Evolutionary conservation across 2,113 vertebrate species (phyloP).

Genomic region (Casuarius casuarius): DNA sequence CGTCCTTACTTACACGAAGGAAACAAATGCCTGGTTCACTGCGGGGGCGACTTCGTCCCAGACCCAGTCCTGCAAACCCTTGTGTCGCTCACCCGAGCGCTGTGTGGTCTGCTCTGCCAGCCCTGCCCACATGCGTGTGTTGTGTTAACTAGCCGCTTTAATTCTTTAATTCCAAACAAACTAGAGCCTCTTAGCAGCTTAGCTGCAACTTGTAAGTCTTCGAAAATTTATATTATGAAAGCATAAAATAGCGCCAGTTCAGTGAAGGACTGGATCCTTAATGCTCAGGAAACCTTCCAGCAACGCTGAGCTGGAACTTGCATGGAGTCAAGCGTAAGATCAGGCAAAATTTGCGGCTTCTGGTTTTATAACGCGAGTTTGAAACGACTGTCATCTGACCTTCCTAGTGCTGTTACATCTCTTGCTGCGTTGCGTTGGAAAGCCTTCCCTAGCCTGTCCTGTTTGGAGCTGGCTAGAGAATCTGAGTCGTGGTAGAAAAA

Average conservation of each 20-base stretch:
- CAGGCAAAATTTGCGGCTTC: neutral
- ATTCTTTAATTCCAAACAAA: neutral
- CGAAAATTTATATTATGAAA: neutral
- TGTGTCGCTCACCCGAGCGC: neutral
- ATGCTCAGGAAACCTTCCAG: neutral
- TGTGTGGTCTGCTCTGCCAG: too few relatives aligned
- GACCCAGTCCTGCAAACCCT: neutral
- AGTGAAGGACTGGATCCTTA: neutral
- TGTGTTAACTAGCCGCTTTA: neutral
- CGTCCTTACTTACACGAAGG: too few relatives aligned
- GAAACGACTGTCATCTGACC: neutral
- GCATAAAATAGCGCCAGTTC: neutral
- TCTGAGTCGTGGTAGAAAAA: neutral
- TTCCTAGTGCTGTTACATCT: neutral
- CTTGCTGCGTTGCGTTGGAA: neutral
- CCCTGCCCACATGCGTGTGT: neutral
- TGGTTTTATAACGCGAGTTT: neutral
- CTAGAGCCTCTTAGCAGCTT: neutral
- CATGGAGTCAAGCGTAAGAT: fast-evolving
- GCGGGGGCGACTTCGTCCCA: too few relatives aligned
- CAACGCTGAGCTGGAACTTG: neutral
- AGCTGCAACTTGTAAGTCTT: neutral
- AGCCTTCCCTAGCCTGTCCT: neutral
- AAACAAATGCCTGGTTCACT: too few relatives aligned
- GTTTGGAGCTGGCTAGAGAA: neutral